Base-by-base conservation (phyloP, 2,797 vertebrate species). In the Bradypodion pumilum region DNA sequence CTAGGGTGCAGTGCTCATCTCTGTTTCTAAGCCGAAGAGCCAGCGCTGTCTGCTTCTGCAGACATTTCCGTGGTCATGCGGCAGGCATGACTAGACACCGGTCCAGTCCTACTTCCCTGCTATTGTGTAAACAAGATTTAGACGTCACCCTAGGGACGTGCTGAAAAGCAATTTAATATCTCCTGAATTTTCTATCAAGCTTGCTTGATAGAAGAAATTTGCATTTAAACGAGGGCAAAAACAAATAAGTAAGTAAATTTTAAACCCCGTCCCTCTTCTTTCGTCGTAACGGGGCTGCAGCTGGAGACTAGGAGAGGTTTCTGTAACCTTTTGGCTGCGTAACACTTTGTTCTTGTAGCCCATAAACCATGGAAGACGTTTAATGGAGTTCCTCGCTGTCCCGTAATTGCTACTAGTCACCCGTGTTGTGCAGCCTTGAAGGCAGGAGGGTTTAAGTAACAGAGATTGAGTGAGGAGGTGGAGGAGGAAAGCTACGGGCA, bases 181-280 rank as follows among this genome's bases (percentile, higher is more conserved):
- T 88, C 59, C 88, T 82, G 78, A 74, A 83, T 68, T 13, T 85
- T 66, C 88, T 84, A 86, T 90, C 89, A 85, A 87, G 89, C 82
- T 35, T 0, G 69, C 72, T 88, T 89, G 86, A 90, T 91, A 80
- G 79, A 94, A 94, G 89, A 84, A 79, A 92, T 94, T 90, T 93
- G 86, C 93, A 93, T 93, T 94, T 92, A 93, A 94, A 94, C 93
- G 92, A 93, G 91, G 88, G 79, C 4, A 88, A 91, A 90, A 91
- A n/a, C n/a, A n/a, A n/a, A n/a, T n/a, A n/a, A n/a, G n/a, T n/a
- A n/a, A 84, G 76, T 78, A 91, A 91, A 89, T 85, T 49, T 85
- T 49, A 75, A 91, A 90, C 86, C 88, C 81, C 32, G 44, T 77
- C 21, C 68, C 89, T 1, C 2, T 59, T 85, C 87, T 74, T 74